Evolutionary conservation across 2,797 vertebrate genomes (phyloP), one percentile per base, ranked within the genome.

Genomic region (Tamandua tetradactyla): DNA sequence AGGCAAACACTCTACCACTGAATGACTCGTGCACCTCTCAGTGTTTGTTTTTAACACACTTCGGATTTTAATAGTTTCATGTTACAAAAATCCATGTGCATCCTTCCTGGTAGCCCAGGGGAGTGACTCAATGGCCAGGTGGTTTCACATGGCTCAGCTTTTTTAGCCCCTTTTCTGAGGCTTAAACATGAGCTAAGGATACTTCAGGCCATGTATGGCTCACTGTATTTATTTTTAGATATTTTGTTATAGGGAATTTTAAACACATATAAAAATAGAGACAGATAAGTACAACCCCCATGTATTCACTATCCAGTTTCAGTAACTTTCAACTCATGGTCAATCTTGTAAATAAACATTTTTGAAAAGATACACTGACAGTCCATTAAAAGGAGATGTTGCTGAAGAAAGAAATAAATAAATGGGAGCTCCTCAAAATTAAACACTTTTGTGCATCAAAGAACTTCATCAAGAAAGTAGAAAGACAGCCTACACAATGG

Each of bases 171-270:
- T 71, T 76, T 94, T 64, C 89, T 92, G 37, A 89, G 69, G 32
- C n/a, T 92, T 55, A 87, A n/a, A 5, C 42, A 71, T 44, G 57
- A 86, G 52, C 47, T 66, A 91, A 37, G 37, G 42, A 74, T n/a
- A 91, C 1, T 69, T 2, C 23, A 44, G n/a, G 52, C n/a, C 52
- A 59, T 75, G 32, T 68, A 81, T 49, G 52, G 11, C 49, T 91
- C n/a, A 49, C 1, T 61, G 66, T 81, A 23, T 76, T 89, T 71
- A 78, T 69, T 7, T 68, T 75, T 87, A 91, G 68, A 40, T 5
- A 75, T 72, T 89, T 76, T 44, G 49, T 72, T 88, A 84, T 25
- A 30, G 72, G 52, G 57, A 80, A 93, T 62, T 76, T 93, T 78
- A 52, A 82, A 86, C n/a, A 75, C 52, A 20, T 82, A 72, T 23